Evolutionary conservation across 2,113 vertebrate genomes (phyloP).

Genomic region (Danio rerio): DNA sequence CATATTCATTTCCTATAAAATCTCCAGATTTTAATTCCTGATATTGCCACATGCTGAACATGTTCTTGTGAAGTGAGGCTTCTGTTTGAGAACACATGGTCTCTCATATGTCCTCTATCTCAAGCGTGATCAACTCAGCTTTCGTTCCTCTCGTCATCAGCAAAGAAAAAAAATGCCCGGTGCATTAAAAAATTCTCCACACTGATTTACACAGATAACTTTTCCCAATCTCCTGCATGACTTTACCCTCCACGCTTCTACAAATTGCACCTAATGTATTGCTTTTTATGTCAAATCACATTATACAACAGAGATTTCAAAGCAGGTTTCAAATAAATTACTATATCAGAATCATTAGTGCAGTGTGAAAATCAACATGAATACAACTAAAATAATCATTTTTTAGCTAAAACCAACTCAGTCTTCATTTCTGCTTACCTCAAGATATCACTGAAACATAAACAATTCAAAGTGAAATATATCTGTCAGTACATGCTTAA

Average conservation of each 20-base stretch:
- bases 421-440: too few species aligned
- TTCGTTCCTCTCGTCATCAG: constrained; percentile 40
- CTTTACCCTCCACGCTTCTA: neutral
- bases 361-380: too few species aligned
- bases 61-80: constrained; percentile 4
- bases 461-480: too few species aligned
- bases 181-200: constrained; percentile 24
- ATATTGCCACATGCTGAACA: neutral
- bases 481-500: too few species aligned
- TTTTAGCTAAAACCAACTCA: too few species aligned
- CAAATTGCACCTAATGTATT: neutral
- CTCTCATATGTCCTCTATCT: constrained; percentile 24
- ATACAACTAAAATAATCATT: too few species aligned
- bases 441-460: too few species aligned
- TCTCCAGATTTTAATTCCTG: neutral
- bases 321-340: too few species aligned
- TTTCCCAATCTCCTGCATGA: neutral
- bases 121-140: constrained; percentile 13
- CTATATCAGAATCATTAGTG: too few species aligned
- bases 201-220: constrained; percentile 3
- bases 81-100: constrained; percentile 16
- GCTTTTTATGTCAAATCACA: too few species aligned
- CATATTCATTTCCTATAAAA: too few species aligned
- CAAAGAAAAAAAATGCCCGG: neutral
- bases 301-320: too few species aligned